Evolutionary conservation across 2,888 invertebrate species (phyloP).

Genomic region (Diabrotica balteata): DNA sequence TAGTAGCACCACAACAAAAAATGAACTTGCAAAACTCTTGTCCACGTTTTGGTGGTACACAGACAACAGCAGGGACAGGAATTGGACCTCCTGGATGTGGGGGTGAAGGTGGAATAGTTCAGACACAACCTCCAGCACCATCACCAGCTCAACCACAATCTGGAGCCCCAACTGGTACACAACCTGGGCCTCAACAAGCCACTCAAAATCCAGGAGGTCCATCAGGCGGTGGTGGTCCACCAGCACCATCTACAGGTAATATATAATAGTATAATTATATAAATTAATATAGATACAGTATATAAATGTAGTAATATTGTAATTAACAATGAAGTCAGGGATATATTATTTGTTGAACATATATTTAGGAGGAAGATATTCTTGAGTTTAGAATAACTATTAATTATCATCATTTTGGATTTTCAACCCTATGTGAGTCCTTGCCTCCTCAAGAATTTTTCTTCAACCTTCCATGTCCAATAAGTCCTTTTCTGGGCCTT

Average conservation of each 20-base stretch:
- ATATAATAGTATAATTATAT: no score
- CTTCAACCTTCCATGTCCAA: no score
- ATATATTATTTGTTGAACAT: no score
- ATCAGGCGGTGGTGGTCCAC: conserved; percentile 47
- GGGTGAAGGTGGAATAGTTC: conserved; percentile 73
- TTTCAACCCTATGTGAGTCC: no score
- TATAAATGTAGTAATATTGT: no score
- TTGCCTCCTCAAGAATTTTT: no score
- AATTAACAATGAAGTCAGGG: no score
- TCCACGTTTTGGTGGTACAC: conserved; percentile 58
- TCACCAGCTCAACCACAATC: conserved; percentile 81
- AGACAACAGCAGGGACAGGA: conserved; percentile 57
- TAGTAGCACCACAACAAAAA: conserved; percentile 65
- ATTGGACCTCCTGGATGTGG: conserved; percentile 59
- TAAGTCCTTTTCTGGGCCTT: no score
- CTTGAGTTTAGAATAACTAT: no score
- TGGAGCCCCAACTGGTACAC: conserved; percentile 71
- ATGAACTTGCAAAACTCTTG: conserved; percentile 43
- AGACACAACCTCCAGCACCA: conserved; percentile 79
- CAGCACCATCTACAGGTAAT: conserved; percentile 60
- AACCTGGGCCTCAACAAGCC: conserved; percentile 64
- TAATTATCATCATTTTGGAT: no score
- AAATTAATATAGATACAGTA: no score
- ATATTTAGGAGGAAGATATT: no score
- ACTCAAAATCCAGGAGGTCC: conserved; percentile 60